Base-by-base conservation (phyloP, 2,888 invertebrate species). In the Prosapia bicincta region DNA sequence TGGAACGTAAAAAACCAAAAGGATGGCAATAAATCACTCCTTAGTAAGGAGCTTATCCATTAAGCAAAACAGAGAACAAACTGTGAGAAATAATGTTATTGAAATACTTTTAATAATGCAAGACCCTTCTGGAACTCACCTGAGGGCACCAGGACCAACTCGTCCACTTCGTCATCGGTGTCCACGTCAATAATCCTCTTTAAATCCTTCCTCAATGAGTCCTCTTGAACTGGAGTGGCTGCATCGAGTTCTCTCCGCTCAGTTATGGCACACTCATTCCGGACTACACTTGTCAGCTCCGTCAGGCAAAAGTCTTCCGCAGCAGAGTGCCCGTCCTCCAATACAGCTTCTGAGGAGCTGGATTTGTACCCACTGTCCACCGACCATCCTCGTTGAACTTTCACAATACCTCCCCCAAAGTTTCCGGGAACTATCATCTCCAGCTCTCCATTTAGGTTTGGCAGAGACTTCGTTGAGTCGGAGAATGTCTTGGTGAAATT, bases 301-400 rank as follows among this genome's bases (percentile, higher is more conserved):
- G 38, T 38, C 10, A 38, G 38, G 13, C 38, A 38, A 13, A 38
- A 38, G 7, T 15, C 38, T 2, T 38, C 38, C 2, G 6, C 38
- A 2, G 38, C 2, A 6, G 38, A 13, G 10, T 13, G 10, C 6
- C 38, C 13, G 5, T 38, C 38, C 9, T 28, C 28, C 9, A 9
- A 9, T 28, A 28, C 28, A 28, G 9, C 9, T 9, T 28, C 28
- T 9, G 28, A 28, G 9, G 28, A 28, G 7, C 38, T 13, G 5
- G 74, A 74, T 10, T 26, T 72, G 24, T 77, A 66, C 1, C 78
- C 78, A 24, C 77, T 77, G 43, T 78, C 78, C 38, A 77, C 78
- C 9, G 78, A 78, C 77, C 77, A 77, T 26, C 78, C 78, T 68
- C 78, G 75, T 66, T 76, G 76, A 10, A 78, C 76, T 26, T 74